phyloP scores from a whole-genome alignment of 1,140 invertebrate genomes.

The Pseudomyrmex concolor region DNA sequence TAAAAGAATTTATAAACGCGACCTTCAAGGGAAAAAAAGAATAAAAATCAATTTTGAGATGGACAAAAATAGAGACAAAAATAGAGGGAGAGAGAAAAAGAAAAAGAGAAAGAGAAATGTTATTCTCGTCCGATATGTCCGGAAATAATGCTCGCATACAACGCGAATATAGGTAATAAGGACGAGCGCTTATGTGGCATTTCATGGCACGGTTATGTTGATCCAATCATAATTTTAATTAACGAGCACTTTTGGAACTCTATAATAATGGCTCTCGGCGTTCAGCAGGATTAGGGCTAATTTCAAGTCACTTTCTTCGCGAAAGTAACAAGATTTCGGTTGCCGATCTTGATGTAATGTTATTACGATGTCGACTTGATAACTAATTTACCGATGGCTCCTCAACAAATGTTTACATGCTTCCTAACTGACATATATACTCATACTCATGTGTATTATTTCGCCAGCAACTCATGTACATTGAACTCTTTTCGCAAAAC shows the following conservation, averaged over 20 bases:
- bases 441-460: not conserved
- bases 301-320: slow-evolving; percentile 51
- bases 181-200: not conserved
- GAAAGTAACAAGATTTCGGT: slow-evolving; percentile 64
- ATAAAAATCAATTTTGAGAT: not conserved
- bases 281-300: slow-evolving; percentile 48
- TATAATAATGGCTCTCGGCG: slow-evolving; percentile 34
- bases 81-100: too few relatives aligned
- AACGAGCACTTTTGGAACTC: slow-evolving; percentile 23
- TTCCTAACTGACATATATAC: not conserved
- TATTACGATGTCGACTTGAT: slow-evolving; percentile 35
- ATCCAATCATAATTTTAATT: slow-evolving; percentile 63
- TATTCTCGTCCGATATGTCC: too few relatives aligned
- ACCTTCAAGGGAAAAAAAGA: not conserved
- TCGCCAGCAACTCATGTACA: not conserved
- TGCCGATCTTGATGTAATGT: slow-evolving; percentile 36
- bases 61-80: not conserved
- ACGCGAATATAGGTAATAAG: not conserved
- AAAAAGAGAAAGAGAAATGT: too few relatives aligned
- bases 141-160: slow-evolving; percentile 1
- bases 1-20: too few relatives aligned
- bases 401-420: slow-evolving; percentile 34
- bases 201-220: slow-evolving; percentile 60
- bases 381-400: slow-evolving; percentile 41
- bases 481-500: not conserved